Evolutionary conservation across 2,113 vertebrate genomes (phyloP).

Genomic region (Sceloporus tristichus): DNA sequence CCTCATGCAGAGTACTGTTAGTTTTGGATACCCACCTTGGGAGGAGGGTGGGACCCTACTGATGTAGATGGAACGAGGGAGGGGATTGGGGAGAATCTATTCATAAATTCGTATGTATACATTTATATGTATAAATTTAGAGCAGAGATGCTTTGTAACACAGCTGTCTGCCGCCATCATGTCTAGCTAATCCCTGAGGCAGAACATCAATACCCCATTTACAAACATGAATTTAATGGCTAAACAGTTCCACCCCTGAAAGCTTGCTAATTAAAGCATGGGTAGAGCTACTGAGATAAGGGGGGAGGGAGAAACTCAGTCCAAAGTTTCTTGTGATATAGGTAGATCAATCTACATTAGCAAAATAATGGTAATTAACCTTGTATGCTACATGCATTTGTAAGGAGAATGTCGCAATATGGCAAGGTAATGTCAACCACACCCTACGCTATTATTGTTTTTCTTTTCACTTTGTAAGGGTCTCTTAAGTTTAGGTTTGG

Average conservation of each 20-base stretch:
- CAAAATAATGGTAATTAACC: conserved; percentile 26
- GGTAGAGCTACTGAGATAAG: not conserved
- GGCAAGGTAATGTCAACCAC: not conserved
- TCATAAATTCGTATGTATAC: too few species aligned
- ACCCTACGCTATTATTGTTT: too few species aligned
- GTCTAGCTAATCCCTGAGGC: not conserved
- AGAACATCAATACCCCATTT: conserved; percentile 11
- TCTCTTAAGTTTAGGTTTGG: too few species aligned
- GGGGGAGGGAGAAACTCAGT: not conserved
- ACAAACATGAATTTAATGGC: not conserved
- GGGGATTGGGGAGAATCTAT: too few species aligned
- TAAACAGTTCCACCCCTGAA: not conserved
- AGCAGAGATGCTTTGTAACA: not conserved
- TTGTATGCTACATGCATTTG: conserved; percentile 9
- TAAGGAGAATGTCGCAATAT: not conserved
- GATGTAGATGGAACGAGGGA: too few species aligned
- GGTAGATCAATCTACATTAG: conserved; percentile 45
- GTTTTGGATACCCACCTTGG: not conserved
- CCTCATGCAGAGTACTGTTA: conserved; percentile 6
- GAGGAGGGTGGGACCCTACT: not conserved
- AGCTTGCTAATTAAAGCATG: conserved; percentile 8
- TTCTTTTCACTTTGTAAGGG: too few species aligned
- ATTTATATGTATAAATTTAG: not conserved
- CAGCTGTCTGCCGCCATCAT: not conserved
- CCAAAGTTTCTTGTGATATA: conserved; percentile 46